These are phyloP conservation scores for Hippocampus comes DNA, from an alignment of 2,113 vertebrate species.

Conservation along the genomic window DNA sequence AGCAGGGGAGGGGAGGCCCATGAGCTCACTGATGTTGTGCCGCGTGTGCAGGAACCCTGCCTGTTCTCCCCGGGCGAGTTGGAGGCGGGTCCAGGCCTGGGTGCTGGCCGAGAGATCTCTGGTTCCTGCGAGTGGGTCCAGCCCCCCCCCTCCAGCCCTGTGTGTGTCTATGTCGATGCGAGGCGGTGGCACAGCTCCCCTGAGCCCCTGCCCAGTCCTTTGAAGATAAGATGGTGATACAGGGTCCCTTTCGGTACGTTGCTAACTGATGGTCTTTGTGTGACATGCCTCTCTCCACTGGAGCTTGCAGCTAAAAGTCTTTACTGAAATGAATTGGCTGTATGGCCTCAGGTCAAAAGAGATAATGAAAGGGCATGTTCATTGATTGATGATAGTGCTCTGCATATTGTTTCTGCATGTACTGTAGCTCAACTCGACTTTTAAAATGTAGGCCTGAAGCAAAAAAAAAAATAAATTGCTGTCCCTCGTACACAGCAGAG, in stretches of 20 bases:
- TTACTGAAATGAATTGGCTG: conserved; percentile 58
- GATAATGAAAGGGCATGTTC: conserved; percentile 63
- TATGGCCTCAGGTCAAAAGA: conserved; percentile 61
- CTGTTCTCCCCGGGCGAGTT: conserved; percentile 71
- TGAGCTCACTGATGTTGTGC: conserved; percentile 72
- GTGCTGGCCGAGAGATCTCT: conserved; percentile 70
- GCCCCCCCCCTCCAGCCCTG: conserved; percentile 67
- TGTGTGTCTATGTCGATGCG: conserved; percentile 66
- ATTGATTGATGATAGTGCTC: conserved; percentile 21
- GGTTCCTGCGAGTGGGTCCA: conserved; percentile 71
- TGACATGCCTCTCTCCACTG: conserved; percentile 58
- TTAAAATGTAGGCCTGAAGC: neutral
- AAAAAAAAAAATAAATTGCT: too few relatives aligned
- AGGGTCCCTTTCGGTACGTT: conserved; percentile 72
- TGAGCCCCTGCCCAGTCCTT: conserved; percentile 74
- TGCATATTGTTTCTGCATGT: too few relatives aligned
- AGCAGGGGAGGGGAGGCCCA: conserved; percentile 34
- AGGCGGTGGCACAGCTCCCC: conserved; percentile 68
- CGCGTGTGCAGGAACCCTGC: conserved; percentile 72
- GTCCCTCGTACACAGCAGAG: too few relatives aligned
- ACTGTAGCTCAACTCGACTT: neutral
- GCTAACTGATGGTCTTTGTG: conserved; percentile 70
- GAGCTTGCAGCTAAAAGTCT: conserved; percentile 67
- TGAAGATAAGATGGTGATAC: conserved; percentile 79
- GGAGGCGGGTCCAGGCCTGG: conserved; percentile 73